Percentiles rank a stretch among this genome's conserved stretches.
Evolutionary conservation across 92 coral and sea anemone genomes (phyloP).

Genomic region (Porites evermanni): DNA sequence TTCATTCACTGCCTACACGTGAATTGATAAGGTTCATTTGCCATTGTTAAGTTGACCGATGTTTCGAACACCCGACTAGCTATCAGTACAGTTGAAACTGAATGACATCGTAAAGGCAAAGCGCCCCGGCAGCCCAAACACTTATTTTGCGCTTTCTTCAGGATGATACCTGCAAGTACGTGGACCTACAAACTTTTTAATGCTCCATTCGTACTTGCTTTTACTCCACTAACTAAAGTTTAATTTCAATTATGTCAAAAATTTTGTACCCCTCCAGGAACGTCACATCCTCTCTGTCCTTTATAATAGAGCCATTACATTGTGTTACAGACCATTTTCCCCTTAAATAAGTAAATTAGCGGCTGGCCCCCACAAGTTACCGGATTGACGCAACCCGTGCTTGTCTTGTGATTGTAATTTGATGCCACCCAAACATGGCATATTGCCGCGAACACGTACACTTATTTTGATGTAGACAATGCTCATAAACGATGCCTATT

Average conservation of each 20-base stretch:
- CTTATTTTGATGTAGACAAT: not conserved
- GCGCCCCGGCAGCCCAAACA: no score
- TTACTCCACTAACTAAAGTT: not conserved
- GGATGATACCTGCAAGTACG: no score
- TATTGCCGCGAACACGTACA: not conserved
- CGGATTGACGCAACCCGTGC: slow-evolving; percentile 10
- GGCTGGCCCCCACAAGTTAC: not conserved
- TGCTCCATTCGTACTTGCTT: not conserved
- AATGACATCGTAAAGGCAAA: no score
- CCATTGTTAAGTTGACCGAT: no score
- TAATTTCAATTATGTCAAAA: not conserved
- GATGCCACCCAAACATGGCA: not conserved
- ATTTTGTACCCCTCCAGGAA: not conserved
- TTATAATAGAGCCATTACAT: not conserved
- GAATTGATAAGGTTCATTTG: no score
- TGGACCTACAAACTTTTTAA: not conserved
- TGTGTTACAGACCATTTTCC: not conserved
- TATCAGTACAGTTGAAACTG: no score
- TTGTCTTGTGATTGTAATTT: slow-evolving; percentile 16
- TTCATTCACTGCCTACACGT: no score
- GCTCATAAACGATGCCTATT: no score
- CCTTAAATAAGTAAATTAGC: not conserved
- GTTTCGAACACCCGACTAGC: no score
- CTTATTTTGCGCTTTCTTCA: no score
- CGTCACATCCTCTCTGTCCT: not conserved